Evolutionary conservation across 1,140 invertebrate species (phyloP).

Genomic region (Thaumatotibia leucotreta): DNA sequence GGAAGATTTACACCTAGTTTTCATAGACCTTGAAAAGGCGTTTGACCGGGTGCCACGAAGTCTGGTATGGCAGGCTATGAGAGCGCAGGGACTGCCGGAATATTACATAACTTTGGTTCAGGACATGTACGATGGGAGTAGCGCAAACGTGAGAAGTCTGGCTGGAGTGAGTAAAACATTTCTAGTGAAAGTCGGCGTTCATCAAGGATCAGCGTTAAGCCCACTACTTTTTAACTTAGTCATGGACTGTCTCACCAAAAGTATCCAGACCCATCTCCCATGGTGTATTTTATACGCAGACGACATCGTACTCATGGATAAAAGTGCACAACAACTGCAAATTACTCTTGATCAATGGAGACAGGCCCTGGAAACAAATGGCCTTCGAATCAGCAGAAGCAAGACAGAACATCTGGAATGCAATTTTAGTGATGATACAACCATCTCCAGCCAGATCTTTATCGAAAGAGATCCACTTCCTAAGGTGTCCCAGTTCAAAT

Average conservation of each 20-base stretch:
- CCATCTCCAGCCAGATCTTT: not conserved
- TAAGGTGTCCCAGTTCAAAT: too few species aligned
- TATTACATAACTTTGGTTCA: not conserved
- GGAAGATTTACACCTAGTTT: not conserved
- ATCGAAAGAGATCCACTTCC: not conserved
- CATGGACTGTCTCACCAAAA: not conserved
- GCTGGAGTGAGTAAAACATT: not conserved
- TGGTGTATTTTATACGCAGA: not conserved
- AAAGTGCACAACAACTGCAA: not conserved
- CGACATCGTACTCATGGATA: not conserved
- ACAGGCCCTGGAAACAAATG: not conserved
- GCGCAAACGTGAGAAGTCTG: not conserved
- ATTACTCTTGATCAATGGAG: not conserved
- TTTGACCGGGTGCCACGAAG: too few species aligned
- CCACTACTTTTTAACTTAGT: not conserved
- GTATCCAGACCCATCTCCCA: not conserved
- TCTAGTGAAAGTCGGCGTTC: not conserved
- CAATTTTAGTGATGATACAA: not conserved
- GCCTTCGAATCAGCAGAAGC: not conserved
- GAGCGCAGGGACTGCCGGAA: not conserved
- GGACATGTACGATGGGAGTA: not conserved
- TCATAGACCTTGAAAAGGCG: too few species aligned
- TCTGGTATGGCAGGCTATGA: not conserved
- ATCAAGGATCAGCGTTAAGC: not conserved
- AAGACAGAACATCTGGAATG: not conserved